Evolutionary conservation across 2,797 vertebrate genomes (phyloP), one percentile per base, ranked within the genome.

Genomic region (Scyliorhinus canicula): DNA sequence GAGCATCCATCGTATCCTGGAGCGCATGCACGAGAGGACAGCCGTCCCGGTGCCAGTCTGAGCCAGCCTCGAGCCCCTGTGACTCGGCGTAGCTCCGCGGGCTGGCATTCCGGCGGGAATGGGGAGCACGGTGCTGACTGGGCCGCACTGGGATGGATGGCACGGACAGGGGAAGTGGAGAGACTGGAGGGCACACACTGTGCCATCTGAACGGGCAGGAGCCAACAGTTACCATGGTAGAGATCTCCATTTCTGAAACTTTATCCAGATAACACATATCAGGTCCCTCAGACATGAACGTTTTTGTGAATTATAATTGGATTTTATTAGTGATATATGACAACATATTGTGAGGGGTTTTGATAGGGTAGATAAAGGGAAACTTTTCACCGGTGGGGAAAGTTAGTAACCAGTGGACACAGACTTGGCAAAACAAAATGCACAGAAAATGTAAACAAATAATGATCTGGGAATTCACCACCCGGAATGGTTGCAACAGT

Each of bases 1-100:
- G 69, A 99, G 99, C 52, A 99, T 99, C 95, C 98, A 99, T 95
- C 97, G 98, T 84, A 99, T 99, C 95, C 96, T 99, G 97, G 98
- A 99, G 95, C 98, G 98, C 11, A 99, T 99, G 98, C 98, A 98
- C 0, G 97, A 98, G 96, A 97, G 98, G 79, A 97, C 97, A 0
- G 95, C 97, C 11, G 96, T 95, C 3, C 95, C 96, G 28, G 95
- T 95, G 0, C 93, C 97, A 0, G 95, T 96, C 95, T 97, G 93
- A 97, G 21, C 21, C 0, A 0, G 1, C 1, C 0, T 1, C 0
- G 0, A 55, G 55, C 0, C 86, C 57, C 55, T 21, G 28, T 90
- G n/a, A n/a, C 31, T 47, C 40, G 69, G 8, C 55, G 28, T 55
- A 28, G 12, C 28, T 90, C 86, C 31, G 55, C 35, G 2, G 5